Percentiles rank a stretch among this genome's conserved stretches.
These are phyloP conservation scores for Trissoscelio sp. DNA, from an alignment of 2,888 invertebrate genomes.

Conservation along the genomic window DNA sequence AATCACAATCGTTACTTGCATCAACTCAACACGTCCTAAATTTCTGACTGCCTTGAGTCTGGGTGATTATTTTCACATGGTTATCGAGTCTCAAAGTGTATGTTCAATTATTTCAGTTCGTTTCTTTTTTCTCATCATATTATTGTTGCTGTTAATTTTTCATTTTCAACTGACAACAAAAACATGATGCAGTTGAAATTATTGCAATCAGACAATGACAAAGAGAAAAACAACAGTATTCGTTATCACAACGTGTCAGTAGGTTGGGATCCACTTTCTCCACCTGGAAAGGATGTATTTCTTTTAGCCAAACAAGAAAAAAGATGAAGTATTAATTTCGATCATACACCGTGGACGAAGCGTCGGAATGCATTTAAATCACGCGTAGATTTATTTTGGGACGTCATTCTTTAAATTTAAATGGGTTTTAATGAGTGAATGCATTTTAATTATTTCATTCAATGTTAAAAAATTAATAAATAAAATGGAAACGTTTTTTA, in stretches of 20 bases:
- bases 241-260: conserved; percentile 66
- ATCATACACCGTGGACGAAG: conserved; percentile 52
- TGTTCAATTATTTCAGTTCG: no score
- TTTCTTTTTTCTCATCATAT: neutral
- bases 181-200: conserved; percentile 38
- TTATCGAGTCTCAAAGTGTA: conserved; percentile 49
- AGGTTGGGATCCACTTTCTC: conserved; percentile 66
- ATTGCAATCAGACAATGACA: conserved; percentile 42
- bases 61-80: conserved; percentile 30
- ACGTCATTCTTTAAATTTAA: no score
- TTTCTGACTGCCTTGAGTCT: conserved; percentile 55
- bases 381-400: neutral
- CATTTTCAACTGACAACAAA: conserved; percentile 26
- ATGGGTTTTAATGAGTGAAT: no score
- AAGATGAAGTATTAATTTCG: conserved; percentile 49
- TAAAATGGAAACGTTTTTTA: no score
- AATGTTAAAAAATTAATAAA: no score
- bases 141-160: neutral
- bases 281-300: conserved; percentile 68
- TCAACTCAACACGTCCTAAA: conserved; percentile 46
- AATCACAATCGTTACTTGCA: neutral
- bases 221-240: conserved; percentile 57
- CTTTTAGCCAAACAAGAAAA: conserved; percentile 60
- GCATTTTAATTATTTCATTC: no score
- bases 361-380: conserved; percentile 30